Evolutionary conservation across 2,888 invertebrate species (phyloP).

Genomic region (Sinohyriopsis cumingii): DNA sequence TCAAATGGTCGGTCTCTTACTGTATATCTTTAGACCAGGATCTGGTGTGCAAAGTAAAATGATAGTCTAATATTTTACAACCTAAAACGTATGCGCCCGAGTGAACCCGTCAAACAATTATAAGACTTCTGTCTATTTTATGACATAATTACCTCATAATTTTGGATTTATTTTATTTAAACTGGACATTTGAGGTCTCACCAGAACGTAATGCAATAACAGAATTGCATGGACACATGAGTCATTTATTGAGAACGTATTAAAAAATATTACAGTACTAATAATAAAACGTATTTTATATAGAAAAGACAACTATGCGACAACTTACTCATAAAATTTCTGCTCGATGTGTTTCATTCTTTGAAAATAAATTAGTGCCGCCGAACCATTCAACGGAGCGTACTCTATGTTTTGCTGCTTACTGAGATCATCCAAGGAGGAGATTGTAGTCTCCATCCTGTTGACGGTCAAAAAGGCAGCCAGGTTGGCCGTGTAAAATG

Average conservation of each 20-base stretch:
- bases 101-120: too few relatives aligned
- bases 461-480: conserved; percentile 95
- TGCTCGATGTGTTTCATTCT: conserved; percentile 97
- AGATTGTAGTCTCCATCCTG: conserved; percentile 91
- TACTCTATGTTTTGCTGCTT: conserved; percentile 97
- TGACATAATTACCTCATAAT: too few relatives aligned
- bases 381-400: conserved; percentile 89
- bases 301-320: not conserved
- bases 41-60: too few relatives aligned
- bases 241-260: not conserved
- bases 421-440: conserved; percentile 91
- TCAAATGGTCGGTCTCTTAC: too few relatives aligned
- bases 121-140: too few relatives aligned
- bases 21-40: too few relatives aligned
- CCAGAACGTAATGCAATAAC: not conserved
- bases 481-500: conserved; percentile 97
- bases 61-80: too few relatives aligned
- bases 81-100: too few relatives aligned
- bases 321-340: conserved; percentile 91
- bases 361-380: conserved; percentile 94
- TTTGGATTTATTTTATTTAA: too few relatives aligned
- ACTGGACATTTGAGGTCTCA: too few relatives aligned
- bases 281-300: not conserved
- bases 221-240: not conserved
- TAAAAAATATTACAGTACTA: not conserved